Evolutionary conservation across 2,113 vertebrate species (phyloP).

Genomic region (Monarcha castaneiventris): DNA sequence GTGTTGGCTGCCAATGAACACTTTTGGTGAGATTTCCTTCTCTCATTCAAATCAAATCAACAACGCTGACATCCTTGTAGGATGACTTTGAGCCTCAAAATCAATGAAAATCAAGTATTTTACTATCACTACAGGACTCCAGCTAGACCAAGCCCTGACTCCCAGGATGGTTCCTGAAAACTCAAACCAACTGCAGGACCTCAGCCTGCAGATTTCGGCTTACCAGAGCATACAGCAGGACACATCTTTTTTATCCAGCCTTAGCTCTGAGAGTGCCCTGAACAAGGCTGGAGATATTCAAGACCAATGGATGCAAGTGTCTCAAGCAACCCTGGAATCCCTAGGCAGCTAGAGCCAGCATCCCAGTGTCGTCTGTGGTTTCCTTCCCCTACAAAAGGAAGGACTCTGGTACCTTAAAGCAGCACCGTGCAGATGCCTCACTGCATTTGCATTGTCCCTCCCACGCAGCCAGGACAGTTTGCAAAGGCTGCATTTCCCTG

Average conservation of each 20-base stretch:
- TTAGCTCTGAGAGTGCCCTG: not conserved
- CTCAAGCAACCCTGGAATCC: not conserved
- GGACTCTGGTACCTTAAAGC: not conserved
- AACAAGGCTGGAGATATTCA: not conserved
- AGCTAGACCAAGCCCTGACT: not conserved
- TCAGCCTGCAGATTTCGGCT: not conserved
- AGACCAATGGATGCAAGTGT: accelerated
- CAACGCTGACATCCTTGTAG: not conserved
- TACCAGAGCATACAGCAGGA: not conserved
- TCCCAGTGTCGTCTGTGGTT: not conserved
- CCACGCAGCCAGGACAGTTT: not conserved
- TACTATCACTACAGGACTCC: not conserved
- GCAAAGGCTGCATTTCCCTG: not conserved
- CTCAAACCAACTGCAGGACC: not conserved
- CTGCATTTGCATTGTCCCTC: not conserved
- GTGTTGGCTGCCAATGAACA: not conserved
- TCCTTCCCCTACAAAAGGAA: not conserved
- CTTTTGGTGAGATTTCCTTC: not conserved
- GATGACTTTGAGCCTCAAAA: not conserved
- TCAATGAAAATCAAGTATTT: not conserved
- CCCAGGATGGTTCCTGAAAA: not conserved
- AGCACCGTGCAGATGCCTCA: not conserved
- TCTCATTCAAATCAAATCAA: not conserved
- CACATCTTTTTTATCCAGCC: not conserved
- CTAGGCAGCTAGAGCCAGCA: not conserved